A percentile compares a stretch with the other conserved stretches of the same genome.
phyloP scores from a whole-genome alignment of 2,113 vertebrate genomes.

The Eulemur macaco region DNA sequence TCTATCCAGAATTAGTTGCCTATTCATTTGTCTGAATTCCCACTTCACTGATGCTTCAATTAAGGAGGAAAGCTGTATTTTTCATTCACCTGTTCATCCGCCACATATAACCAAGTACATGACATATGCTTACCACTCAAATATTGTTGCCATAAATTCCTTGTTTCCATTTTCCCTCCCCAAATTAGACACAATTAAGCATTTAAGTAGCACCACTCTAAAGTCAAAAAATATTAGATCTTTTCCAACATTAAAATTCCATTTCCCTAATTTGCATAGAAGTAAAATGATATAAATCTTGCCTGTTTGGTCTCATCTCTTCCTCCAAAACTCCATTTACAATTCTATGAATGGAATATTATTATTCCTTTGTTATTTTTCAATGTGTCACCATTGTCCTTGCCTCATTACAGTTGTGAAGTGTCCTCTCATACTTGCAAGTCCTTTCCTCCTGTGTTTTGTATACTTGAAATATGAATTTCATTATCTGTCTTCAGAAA shows the following conservation, averaged over 20 bases:
- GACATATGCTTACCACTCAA: background rate
- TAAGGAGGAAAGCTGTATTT: background rate
- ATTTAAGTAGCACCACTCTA: background rate
- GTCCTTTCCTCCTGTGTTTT: background rate
- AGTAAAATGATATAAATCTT: background rate
- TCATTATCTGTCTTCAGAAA: background rate
- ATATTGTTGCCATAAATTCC: background rate
- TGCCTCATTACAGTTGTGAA: background rate
- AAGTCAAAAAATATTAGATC: background rate
- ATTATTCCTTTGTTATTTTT: background rate
- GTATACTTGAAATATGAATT: background rate
- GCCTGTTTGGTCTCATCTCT: background rate
- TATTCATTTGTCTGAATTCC: background rate
- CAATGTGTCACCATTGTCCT: background rate
- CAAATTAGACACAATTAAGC: background rate
- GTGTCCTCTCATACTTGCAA: background rate
- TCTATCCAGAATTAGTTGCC: background rate
- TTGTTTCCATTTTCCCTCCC: background rate
- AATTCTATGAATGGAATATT: background rate
- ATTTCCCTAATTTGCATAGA: background rate
- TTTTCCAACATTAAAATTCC: background rate
- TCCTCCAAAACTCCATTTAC: background rate
- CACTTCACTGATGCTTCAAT: background rate
- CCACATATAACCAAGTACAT: background rate
- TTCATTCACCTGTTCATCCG: background rate